A percentile compares a stretch with the other conserved stretches of the same genome.
Evolutionary conservation across 1,140 invertebrate genomes (phyloP).

Genomic region (Drosophila baimaii): DNA sequence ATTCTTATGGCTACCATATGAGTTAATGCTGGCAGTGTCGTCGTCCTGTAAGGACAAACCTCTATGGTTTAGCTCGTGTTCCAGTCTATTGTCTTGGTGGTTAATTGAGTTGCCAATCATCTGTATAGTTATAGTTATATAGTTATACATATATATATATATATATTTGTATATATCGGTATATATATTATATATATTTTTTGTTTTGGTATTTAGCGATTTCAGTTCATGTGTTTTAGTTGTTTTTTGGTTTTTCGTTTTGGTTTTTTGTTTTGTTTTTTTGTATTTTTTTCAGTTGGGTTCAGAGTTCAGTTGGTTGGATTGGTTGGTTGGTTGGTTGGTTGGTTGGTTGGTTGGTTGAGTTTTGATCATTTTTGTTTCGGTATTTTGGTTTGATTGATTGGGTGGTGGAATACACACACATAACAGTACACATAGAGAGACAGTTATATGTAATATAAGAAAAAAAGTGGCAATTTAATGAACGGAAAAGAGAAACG

Average conservation of each 20-base stretch:
- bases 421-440: slow-evolving; percentile 76
- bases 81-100: slow-evolving; percentile 90
- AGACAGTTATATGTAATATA: slow-evolving; percentile 76
- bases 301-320: slow-evolving; percentile 63
- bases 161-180: slow-evolving; percentile 62
- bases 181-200: slow-evolving; percentile 48
- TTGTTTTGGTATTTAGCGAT: slow-evolving; percentile 49
- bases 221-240: slow-evolving; percentile 73
- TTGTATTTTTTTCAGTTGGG: slow-evolving; percentile 45
- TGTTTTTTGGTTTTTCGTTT: slow-evolving; percentile 31
- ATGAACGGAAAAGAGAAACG: slow-evolving; percentile 75
- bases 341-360: slow-evolving; percentile 41
- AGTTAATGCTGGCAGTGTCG: slow-evolving; percentile 93
- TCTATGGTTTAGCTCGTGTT: slow-evolving; percentile 90
- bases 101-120: slow-evolving; percentile 88
- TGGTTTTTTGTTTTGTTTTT: slow-evolving; percentile 7
- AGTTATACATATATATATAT: slow-evolving; percentile 70
- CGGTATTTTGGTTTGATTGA: slow-evolving; percentile 59
- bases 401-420: slow-evolving; percentile 76
- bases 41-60: slow-evolving; percentile 88
- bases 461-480: slow-evolving; percentile 63
- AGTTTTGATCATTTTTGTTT: slow-evolving; percentile 44
- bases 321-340: slow-evolving; percentile 36
- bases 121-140: slow-evolving; percentile 74
- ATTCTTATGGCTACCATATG: slow-evolving; percentile 96